These are phyloP conservation scores for Xenops minutus DNA, from an alignment of 2,797 vertebrate species.

Conservation along the genomic window DNA sequence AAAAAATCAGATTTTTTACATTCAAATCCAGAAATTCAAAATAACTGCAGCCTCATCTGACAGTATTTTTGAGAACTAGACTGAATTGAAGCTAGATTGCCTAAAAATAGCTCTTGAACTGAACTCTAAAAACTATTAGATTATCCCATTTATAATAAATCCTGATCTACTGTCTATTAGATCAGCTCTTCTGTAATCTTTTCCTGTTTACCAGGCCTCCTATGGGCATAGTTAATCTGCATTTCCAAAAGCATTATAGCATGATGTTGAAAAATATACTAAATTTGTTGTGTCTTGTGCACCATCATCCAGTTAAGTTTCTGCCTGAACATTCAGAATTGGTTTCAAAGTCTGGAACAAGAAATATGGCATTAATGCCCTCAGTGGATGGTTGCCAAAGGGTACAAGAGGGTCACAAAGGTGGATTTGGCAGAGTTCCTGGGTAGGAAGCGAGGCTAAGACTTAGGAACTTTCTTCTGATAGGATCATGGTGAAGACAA, in stretches of 20 bases:
- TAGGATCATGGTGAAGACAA: not conserved
- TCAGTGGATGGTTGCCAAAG: not conserved
- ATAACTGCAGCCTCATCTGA: not conserved
- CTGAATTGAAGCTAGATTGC: not conserved
- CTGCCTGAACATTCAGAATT: not conserved
- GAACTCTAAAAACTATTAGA: constrained; percentile 1
- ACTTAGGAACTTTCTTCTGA: not conserved
- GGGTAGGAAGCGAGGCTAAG: not conserved
- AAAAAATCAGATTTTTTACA: not conserved
- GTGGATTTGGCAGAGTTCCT: not conserved
- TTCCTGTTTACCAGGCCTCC: not conserved
- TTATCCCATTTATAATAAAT: constrained; percentile 30
- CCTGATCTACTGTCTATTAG: constrained; percentile 20
- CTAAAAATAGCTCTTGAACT: constrained; percentile 29
- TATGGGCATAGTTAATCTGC: not conserved
- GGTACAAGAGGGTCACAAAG: not conserved
- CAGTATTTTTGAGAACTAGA: not conserved
- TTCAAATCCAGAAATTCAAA: not conserved
- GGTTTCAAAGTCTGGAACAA: not conserved
- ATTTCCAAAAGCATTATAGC: not conserved
- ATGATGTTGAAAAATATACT: not conserved
- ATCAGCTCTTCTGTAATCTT: constrained; percentile 32
- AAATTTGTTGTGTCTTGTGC: not conserved
- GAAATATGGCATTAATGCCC: not conserved
- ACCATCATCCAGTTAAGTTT: not conserved